Evolutionary conservation across 2,113 vertebrate genomes (phyloP).

Genomic region (Sebastes fasciatus): DNA sequence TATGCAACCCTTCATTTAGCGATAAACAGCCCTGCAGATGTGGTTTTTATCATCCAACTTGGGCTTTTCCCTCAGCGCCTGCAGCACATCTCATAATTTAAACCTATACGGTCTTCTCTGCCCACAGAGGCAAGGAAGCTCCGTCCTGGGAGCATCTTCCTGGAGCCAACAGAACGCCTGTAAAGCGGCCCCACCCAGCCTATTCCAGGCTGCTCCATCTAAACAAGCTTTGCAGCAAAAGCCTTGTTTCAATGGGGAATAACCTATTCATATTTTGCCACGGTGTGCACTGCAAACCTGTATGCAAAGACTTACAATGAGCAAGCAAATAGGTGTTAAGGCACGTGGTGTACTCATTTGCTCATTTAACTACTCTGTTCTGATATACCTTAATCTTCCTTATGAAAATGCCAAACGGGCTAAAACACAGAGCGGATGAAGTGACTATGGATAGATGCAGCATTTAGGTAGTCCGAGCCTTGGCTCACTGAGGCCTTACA

Average conservation of each 20-base stretch:
- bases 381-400: no score
- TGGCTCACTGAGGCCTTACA: not conserved
- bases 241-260: constrained; percentile 12
- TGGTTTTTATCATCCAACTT: constrained; percentile 41
- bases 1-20: constrained; percentile 43
- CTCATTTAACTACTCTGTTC: not conserved
- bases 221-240: constrained; percentile 20
- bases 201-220: constrained; percentile 58
- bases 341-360: not conserved
- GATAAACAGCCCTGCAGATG: constrained; percentile 48
- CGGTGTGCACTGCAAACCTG: not conserved
- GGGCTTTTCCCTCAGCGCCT: constrained; percentile 13
- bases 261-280: constrained; percentile 10
- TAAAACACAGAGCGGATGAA: not conserved
- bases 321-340: not conserved
- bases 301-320: not conserved
- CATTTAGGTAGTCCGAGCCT: not conserved
- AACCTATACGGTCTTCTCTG: constrained; percentile 28
- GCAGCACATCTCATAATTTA: constrained; percentile 55
- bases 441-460: not conserved
- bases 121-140: constrained; percentile 27
- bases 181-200: constrained; percentile 65
- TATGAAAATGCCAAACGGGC: no score
- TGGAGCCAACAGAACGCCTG: constrained; percentile 54
- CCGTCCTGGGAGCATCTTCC: constrained; percentile 58